phyloP scores from a whole-genome alignment of 2,113 vertebrate genomes.

The Tichodroma muraria region DNA sequence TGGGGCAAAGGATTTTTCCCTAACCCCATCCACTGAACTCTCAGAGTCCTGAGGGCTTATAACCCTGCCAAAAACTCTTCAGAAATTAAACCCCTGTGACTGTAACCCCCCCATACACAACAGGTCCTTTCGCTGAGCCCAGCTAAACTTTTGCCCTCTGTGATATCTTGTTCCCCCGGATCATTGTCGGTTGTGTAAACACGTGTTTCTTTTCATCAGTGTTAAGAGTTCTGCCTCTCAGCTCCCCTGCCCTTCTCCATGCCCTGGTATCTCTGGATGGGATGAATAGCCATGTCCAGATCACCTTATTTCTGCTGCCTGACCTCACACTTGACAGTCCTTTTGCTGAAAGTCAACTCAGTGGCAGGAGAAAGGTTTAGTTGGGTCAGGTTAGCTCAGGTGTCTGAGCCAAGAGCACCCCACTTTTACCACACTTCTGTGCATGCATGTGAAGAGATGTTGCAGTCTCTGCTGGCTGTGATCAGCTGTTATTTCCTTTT shows the following conservation, averaged over 20 bases:
- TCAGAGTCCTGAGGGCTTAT: not conserved
- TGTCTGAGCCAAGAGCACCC: not conserved
- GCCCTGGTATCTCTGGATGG: not conserved
- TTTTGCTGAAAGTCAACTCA: not conserved
- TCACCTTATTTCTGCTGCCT: not conserved
- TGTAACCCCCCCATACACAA: not conserved
- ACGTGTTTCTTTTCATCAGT: slow-evolving; percentile 36
- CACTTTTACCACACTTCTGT: not conserved
- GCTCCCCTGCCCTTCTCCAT: not conserved
- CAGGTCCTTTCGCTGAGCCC: not conserved
- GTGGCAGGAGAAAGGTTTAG: not conserved
- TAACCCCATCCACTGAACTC: not conserved
- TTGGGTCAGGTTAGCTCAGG: not conserved
- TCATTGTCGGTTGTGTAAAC: slow-evolving; percentile 20
- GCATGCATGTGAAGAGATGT: slow-evolving; percentile 2
- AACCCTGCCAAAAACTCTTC: not conserved
- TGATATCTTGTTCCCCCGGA: slow-evolving; percentile 31
- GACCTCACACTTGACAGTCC: not conserved
- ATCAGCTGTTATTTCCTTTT: slow-evolving; percentile 87
- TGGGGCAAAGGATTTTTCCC: not conserved
- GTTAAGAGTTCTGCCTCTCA: not conserved
- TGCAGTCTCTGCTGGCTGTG: slow-evolving; percentile 59
- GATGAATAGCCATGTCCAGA: not conserved
- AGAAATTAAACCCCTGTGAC: not conserved
- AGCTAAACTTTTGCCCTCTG: slow-evolving; percentile 27